Evolutionary conservation across 1,140 invertebrate species (phyloP).

Genomic region (Caenorhabditis inopinata): DNA sequence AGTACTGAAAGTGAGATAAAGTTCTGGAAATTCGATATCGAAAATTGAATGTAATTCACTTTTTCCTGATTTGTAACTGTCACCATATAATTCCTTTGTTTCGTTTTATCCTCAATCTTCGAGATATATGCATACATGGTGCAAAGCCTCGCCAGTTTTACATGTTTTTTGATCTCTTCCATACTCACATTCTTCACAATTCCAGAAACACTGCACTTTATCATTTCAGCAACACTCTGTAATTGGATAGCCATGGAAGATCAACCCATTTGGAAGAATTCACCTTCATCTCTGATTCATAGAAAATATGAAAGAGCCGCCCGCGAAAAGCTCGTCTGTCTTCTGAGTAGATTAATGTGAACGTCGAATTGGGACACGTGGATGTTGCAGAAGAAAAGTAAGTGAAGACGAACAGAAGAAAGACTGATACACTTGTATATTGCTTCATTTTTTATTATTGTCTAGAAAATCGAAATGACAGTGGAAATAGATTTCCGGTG

Average conservation of each 20-base stretch:
- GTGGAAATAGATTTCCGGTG: too few relatives aligned
- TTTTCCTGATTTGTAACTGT: neutral
- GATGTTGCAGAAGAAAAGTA: neutral
- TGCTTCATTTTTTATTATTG: neutral
- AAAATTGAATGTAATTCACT: neutral
- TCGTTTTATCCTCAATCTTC: neutral
- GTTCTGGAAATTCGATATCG: too few relatives aligned
- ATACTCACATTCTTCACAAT: neutral
- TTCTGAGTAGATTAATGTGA: neutral
- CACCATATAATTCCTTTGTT: neutral
- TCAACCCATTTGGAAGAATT: neutral
- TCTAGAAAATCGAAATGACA: too few relatives aligned
- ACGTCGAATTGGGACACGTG: neutral
- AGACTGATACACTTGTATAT: neutral
- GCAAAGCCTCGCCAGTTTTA: neutral
- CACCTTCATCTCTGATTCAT: neutral
- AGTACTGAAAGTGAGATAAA: neutral
- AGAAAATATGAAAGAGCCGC: slow-evolving; percentile 16
- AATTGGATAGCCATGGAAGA: neutral
- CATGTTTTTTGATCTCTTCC: neutral
- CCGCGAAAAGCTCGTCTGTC: neutral
- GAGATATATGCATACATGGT: neutral
- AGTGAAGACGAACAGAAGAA: neutral
- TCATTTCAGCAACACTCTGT: neutral
- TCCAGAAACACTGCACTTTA: neutral